These are phyloP conservation scores for Leptarthrus brevirostris DNA, from an alignment of 2,888 invertebrate genomes.

Conservation along the genomic window DNA sequence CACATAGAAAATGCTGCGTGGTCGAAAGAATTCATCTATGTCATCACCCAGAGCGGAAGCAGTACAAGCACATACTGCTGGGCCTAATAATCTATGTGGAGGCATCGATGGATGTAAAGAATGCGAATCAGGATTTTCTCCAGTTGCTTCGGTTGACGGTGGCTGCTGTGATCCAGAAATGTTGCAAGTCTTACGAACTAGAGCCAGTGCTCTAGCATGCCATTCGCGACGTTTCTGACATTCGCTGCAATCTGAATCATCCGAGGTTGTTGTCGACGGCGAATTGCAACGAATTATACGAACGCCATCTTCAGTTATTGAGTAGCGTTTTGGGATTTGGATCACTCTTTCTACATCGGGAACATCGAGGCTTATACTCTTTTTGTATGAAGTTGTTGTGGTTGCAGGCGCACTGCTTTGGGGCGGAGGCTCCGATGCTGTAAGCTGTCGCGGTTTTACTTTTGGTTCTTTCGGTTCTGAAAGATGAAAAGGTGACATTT, in stretches of 20 bases:
- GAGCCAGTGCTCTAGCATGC: constrained; percentile 66
- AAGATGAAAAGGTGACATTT: neutral
- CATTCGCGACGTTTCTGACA: constrained; percentile 67
- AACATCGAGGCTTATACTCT: constrained; percentile 80
- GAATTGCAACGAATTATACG: constrained; percentile 67
- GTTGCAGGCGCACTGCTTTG: constrained; percentile 63
- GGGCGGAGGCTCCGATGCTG: constrained; percentile 68
- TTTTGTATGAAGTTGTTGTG: constrained; percentile 70
- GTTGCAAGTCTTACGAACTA: constrained; percentile 67
- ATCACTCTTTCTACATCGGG: constrained; percentile 68
- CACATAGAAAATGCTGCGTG: constrained; percentile 77
- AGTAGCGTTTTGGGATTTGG: constrained; percentile 73
- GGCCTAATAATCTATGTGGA: constrained; percentile 74
- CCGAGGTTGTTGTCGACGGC: constrained; percentile 66
- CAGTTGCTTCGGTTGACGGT: constrained; percentile 55
- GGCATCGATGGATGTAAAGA: constrained; percentile 71
- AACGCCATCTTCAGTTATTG: constrained; percentile 78
- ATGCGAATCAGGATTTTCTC: constrained; percentile 21
- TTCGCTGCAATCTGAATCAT: constrained; percentile 67
- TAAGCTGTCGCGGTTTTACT: constrained; percentile 65
- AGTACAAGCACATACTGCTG: constrained; percentile 79
- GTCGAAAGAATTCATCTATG: constrained; percentile 73
- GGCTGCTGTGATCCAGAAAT: constrained; percentile 59
- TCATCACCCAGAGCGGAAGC: constrained; percentile 73
- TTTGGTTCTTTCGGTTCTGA: constrained; percentile 59